phyloP scores from a whole-genome alignment of 64 coral and sea anemone genomes.

The Exaiptasia diaphana region DNA sequence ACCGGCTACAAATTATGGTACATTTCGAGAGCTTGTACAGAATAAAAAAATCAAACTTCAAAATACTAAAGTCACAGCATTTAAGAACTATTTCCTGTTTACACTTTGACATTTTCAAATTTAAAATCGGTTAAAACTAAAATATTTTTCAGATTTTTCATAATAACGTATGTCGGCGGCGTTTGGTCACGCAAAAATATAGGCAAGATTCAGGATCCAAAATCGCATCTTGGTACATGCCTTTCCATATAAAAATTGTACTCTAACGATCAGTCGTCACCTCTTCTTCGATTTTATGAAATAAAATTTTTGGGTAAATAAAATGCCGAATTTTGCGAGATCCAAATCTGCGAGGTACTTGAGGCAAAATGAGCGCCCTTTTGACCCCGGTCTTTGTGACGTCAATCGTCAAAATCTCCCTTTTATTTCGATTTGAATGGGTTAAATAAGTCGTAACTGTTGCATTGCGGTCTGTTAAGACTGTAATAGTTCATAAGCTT shows the following conservation, averaged over 20 bases:
- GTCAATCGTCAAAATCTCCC: not conserved
- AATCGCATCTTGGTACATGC: not conserved
- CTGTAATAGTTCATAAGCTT: not conserved
- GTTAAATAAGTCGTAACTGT: not conserved
- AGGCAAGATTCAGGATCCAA: not conserved
- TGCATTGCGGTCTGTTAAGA: not conserved
- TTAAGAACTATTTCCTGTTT: not conserved
- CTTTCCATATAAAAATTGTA: not conserved
- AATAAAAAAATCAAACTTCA: not conserved
- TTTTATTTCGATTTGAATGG: not conserved
- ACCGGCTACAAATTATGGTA: not conserved
- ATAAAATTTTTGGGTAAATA: constrained; percentile 17
- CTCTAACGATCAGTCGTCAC: not conserved
- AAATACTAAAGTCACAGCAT: not conserved
- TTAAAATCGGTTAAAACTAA: not conserved
- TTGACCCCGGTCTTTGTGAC: not conserved
- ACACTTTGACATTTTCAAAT: not conserved
- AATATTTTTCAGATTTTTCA: constrained; percentile 6
- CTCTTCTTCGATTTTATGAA: not conserved
- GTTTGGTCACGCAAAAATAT: not conserved
- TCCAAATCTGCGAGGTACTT: not conserved
- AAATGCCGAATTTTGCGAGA: not conserved
- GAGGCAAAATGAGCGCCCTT: not conserved
- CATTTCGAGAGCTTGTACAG: not conserved
- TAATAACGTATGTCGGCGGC: not conserved